Conservation (phyloP, 2,797 vertebrate species). For the Sebastes diaconus region DNA sequence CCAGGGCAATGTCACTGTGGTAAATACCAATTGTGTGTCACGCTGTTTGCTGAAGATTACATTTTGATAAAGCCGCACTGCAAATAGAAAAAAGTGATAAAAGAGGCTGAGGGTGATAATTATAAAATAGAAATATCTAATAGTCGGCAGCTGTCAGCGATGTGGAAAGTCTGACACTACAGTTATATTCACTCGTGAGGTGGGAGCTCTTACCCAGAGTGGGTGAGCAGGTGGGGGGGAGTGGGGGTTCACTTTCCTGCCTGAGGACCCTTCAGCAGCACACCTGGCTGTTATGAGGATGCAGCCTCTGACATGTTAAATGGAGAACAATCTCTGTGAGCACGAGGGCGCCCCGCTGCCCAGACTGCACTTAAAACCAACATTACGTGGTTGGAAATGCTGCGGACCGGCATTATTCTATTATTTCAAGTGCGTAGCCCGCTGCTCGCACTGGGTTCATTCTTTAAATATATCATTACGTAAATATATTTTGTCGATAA, state of each 20-base stretch:
- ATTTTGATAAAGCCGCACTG: not conserved
- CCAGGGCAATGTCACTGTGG: not conserved
- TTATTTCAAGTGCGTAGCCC: slow-evolving; percentile 22
- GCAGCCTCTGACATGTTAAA: slow-evolving; percentile 43
- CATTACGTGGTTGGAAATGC: slow-evolving; percentile 28
- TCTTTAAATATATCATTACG: not conserved
- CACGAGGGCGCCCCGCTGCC: slow-evolving; percentile 16
- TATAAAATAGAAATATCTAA: not conserved
- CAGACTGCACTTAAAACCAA: slow-evolving; percentile 32
- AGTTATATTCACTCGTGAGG: slow-evolving; percentile 1
- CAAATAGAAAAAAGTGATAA: not conserved
- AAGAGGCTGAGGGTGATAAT: not conserved
- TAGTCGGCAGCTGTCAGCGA: not conserved
- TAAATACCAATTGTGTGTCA: not conserved
- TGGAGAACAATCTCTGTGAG: slow-evolving; percentile 36
- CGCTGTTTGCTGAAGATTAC: not conserved
- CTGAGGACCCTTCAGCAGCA: slow-evolving; percentile 47
- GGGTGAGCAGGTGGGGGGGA: slow-evolving; percentile 2
- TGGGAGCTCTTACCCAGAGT: slow-evolving; percentile 19
- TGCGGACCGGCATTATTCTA: slow-evolving; percentile 17
- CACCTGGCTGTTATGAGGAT: slow-evolving; percentile 17
- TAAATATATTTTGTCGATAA: not conserved
- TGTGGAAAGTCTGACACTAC: not conserved
- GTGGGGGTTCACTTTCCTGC: slow-evolving; percentile 1
- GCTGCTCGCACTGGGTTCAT: not conserved